Percentiles rank a stretch among this genome's conserved stretches.
These are phyloP conservation scores for Pholis gunnellus DNA, from an alignment of 2,113 vertebrate genomes.

Conservation along the genomic window DNA sequence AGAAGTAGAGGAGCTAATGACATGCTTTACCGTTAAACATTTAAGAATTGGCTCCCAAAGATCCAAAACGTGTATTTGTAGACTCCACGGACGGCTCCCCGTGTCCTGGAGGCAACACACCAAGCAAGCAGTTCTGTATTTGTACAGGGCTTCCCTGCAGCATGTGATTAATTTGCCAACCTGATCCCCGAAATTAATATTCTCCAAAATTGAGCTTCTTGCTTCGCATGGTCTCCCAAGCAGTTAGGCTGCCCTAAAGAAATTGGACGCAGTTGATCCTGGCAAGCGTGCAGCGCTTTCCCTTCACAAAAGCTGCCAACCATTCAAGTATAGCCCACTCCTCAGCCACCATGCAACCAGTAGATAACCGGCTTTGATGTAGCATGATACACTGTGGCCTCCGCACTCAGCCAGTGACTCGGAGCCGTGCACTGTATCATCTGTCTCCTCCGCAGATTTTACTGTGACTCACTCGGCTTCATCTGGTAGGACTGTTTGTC, in stretches of 20 bases:
- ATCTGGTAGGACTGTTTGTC: constrained; percentile 43
- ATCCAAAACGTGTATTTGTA: constrained; percentile 44
- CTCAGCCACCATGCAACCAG: constrained; percentile 50
- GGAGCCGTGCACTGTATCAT: constrained; percentile 56
- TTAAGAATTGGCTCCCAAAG: not conserved
- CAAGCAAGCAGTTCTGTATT: constrained; percentile 8
- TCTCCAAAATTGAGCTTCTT: constrained; percentile 33
- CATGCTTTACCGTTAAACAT: not conserved
- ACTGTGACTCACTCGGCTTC: constrained; percentile 55
- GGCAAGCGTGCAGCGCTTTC: constrained; percentile 37
- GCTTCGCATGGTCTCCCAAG: constrained; percentile 38
- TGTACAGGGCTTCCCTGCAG: constrained; percentile 11
- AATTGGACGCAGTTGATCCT: constrained; percentile 56
- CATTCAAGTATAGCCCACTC: constrained; percentile 28
- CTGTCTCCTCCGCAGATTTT: constrained; percentile 59
- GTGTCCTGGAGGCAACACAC: constrained; percentile 21
- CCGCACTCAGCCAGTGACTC: constrained; percentile 44
- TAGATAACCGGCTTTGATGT: constrained; percentile 51
- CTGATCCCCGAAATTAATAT: constrained; percentile 55
- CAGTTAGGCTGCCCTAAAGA: constrained; percentile 40
- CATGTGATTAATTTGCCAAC: constrained; percentile 59
- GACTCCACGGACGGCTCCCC: constrained; percentile 12
- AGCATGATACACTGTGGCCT: constrained; percentile 58
- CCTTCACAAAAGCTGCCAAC: constrained; percentile 53
- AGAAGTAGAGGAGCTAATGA: not conserved